phyloP scores from a whole-genome alignment of 2,797 vertebrate species.

The Tragelaphus oryx region DNA sequence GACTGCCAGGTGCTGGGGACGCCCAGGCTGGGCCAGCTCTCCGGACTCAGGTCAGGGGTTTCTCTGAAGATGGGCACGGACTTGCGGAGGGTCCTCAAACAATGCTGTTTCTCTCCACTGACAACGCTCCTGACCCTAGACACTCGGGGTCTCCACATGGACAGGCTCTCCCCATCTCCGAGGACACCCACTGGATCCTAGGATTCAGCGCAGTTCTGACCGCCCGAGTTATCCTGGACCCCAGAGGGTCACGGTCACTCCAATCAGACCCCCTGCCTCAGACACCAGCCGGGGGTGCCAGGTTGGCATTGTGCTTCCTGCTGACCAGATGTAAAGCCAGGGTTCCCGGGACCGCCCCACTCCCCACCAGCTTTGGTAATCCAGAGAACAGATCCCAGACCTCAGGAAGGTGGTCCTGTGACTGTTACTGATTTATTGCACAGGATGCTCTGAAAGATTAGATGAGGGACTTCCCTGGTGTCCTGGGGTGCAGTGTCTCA shows the following conservation, averaged over 20 bases:
- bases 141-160: rapidly evolving
- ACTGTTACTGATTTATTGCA: background rate
- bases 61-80: too few species aligned
- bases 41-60: too few species aligned
- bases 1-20: rapidly evolving
- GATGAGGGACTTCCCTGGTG: background rate
- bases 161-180: background rate
- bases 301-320: rapidly evolving
- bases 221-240: background rate
- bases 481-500: background rate
- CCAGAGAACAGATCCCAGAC: background rate
- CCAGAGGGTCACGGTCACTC: too few species aligned
- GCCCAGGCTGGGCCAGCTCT: background rate
- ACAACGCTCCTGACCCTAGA: rapidly evolving
- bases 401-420: background rate
- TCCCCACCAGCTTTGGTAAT: background rate
- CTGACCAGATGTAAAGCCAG: background rate
- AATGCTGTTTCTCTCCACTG: rapidly evolving
- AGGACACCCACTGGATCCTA: background rate
- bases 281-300: rapidly evolving
- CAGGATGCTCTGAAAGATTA: background rate
- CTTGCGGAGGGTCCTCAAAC: rapidly evolving
- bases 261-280: too few species aligned
- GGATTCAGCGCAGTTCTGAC: background rate
- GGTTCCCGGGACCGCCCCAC: background rate